Percentiles rank a stretch among this genome's conserved stretches.
phyloP scores from a whole-genome alignment of 2,888 invertebrate species.

The Synergus laeviventris region DNA sequence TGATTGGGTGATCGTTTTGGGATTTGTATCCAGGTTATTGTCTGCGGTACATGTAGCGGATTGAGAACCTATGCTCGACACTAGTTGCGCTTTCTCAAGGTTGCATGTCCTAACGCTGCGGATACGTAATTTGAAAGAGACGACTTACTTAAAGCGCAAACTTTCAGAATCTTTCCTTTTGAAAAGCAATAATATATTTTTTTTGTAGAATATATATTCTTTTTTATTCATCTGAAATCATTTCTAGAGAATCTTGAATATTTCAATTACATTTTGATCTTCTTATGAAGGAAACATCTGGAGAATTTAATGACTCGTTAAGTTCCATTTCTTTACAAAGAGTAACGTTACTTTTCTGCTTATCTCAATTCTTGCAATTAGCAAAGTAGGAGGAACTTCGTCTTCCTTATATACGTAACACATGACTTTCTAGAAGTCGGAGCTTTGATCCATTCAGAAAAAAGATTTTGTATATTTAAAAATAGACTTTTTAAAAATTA shows the following conservation, averaged over 20 bases:
- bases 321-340: constrained; percentile 7
- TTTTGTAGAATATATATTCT: neutral
- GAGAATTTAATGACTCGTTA: constrained; percentile 34
- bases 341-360: constrained; percentile 2
- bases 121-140: constrained; percentile 18
- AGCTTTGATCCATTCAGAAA: neutral
- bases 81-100: constrained; percentile 65
- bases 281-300: neutral
- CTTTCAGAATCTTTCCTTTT: too few species aligned
- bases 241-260: neutral
- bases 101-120: constrained; percentile 52
- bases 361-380: neutral
- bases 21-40: neutral
- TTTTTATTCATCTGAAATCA: too few species aligned
- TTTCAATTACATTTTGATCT: neutral
- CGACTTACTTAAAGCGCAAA: neutral
- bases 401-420: neutral
- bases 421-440: neutral
- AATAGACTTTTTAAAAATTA: neutral
- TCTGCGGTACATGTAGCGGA: constrained; percentile 22
- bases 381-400: neutral
- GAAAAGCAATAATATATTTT: neutral
- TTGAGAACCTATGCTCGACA: constrained; percentile 55
- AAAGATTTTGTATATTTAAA: neutral
- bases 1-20: neutral